Evolutionary conservation across 2,113 vertebrate genomes (phyloP), one percentile per base, ranked within the genome.

Genomic region (Tauraco erythrolophus): DNA sequence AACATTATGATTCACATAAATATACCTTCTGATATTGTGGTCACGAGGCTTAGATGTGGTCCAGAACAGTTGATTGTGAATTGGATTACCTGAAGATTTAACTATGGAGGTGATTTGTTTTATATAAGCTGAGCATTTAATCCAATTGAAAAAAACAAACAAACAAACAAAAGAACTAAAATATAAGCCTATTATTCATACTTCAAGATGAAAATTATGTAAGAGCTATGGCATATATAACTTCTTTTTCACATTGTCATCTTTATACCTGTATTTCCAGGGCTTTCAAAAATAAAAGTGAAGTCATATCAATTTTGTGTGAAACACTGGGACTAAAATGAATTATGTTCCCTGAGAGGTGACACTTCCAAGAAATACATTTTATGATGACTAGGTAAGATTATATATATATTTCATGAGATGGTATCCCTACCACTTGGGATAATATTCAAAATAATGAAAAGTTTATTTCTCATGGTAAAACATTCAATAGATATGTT

Each of bases 21-120:
- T 17, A 54, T 39, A 7, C 3, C 3, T 83, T 74, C 30, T 89
- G 24, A 53, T 77, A 46, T 7, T 22, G 22, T 61, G 12, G 19
- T 72, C 33, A 37, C 0, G 3, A 53, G 7, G 8, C 10, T 65
- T 19, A 72, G 15, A 41, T 1, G 0, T 5, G 2, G 25, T 46
- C 46, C 17, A 56, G 24, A 84, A 50, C 4, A 22, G 25, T 0
- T 54, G 25, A 46, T 3, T 68, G 33, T 0, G 4, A 60, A 43
- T 3, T 75, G 30, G 7, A 68, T 71, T 68, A 58, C 68, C 33
- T n/a, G 15, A 53, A 70, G 41, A 62, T 66, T 58, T 79, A 84
- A 7, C 1, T 22, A 46, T 1, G 3, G 4, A 56, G 7, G 10
- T 19, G 4, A 48, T 76, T 35, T 91, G 2, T 28, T 91, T 77